phyloP scores from a whole-genome alignment of 2,797 vertebrate species.

The Salarias fasciatus region DNA sequence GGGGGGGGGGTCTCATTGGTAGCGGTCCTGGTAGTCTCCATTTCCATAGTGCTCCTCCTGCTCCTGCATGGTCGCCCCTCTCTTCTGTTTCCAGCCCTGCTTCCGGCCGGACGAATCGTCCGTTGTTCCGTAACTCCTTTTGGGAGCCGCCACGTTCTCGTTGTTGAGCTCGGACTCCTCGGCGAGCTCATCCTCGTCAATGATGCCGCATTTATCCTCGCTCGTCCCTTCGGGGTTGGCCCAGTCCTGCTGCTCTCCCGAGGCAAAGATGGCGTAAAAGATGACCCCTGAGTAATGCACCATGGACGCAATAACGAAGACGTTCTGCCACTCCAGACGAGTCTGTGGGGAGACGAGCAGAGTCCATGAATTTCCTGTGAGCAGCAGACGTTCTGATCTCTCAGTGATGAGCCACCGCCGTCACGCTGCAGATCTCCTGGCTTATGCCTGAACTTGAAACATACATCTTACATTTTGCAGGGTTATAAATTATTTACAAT shows the following conservation, averaged over 20 bases:
- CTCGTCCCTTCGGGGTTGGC: constrained; percentile 91
- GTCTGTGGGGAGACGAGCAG: constrained; percentile 81
- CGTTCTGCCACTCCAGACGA: constrained; percentile 97
- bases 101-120: constrained; percentile 82
- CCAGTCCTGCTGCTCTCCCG: constrained; percentile 97
- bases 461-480: constrained; percentile 29
- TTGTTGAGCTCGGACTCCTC: constrained; percentile 91
- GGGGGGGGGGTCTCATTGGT: constrained; percentile 74
- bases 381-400: constrained; percentile 17
- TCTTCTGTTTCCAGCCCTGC: constrained; percentile 85
- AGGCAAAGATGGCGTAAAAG: constrained; percentile 98
- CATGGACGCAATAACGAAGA: constrained; percentile 95
- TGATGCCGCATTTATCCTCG: constrained; percentile 94
- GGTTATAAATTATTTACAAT: constrained; percentile 32
- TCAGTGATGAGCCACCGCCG: constrained; percentile 10
- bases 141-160: constrained; percentile 79
- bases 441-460: constrained; percentile 10
- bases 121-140: constrained; percentile 90
- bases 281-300: constrained; percentile 97
- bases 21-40: constrained; percentile 83
- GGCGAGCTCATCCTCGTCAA: constrained; percentile 93
- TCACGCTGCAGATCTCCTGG: constrained; percentile 24
- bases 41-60: constrained; percentile 87
- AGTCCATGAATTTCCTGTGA: constrained; percentile 31
- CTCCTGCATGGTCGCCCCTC: constrained; percentile 81